Evolutionary conservation across 2,113 vertebrate species (phyloP).

Genomic region (Merops nubicus): DNA sequence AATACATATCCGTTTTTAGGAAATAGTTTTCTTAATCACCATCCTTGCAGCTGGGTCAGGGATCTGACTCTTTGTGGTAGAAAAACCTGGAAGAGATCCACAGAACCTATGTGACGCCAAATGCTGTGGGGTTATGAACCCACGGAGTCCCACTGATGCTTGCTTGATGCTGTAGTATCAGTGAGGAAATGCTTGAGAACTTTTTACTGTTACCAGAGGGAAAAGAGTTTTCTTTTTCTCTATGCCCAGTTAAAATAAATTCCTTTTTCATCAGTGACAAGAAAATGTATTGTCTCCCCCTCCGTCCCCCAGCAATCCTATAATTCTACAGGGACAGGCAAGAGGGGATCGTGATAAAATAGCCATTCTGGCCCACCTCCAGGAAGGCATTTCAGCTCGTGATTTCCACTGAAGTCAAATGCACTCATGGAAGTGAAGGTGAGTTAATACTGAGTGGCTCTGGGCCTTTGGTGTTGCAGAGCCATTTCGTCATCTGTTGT

Average conservation of each 20-base stretch:
- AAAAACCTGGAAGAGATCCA: slow-evolving; percentile 6
- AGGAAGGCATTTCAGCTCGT: slow-evolving; percentile 7
- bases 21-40: background rate
- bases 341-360: background rate
- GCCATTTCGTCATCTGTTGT: background rate
- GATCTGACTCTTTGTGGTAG: background rate
- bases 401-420: background rate
- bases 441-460: background rate
- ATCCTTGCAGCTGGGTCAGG: background rate
- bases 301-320: background rate
- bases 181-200: slow-evolving; percentile 12
- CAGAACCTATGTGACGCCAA: background rate
- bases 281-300: background rate
- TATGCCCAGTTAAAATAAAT: background rate
- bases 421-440: background rate
- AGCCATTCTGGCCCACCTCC: background rate
- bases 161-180: background rate
- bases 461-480: background rate
- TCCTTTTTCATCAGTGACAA: background rate
- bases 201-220: slow-evolving; percentile 35
- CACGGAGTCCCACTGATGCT: background rate
- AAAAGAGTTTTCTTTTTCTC: slow-evolving; percentile 5
- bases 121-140: background rate
- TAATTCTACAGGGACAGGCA: background rate
- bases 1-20: background rate